Conservation (phyloP, 2,888 invertebrate genomes). For the Enoplolaimus lenunculus region DNA sequence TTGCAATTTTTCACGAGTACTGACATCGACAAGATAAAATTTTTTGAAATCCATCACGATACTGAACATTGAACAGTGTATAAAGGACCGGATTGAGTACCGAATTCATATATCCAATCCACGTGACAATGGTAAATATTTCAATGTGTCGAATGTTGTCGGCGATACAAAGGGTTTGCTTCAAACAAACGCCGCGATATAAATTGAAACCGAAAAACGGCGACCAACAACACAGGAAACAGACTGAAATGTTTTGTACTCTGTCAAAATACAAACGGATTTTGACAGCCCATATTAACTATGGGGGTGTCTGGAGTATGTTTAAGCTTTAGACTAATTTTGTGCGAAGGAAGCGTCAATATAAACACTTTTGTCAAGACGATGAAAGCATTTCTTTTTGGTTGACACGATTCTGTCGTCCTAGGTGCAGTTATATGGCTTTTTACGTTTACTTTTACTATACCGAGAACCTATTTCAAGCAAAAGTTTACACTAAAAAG, state of each 20-base stretch:
- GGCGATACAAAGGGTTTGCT: neutral
- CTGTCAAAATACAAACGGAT: no score
- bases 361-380: no score
- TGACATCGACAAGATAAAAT: neutral
- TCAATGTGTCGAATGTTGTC: neutral
- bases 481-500: no score
- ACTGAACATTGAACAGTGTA: neutral
- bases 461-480: no score
- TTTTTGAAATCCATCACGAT: neutral
- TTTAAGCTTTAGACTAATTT: no score
- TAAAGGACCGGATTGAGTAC: neutral
- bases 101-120: neutral
- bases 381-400: no score
- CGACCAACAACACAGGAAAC: neutral
- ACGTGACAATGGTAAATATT: neutral
- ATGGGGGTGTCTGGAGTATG: no score
- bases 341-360: no score
- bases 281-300: no score
- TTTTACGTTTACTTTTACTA: no score
- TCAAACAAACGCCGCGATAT: conserved; percentile 6
- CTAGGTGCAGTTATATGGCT: no score
- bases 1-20: neutral
- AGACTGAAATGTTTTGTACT: conserved; percentile 6
- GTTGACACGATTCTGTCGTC: no score
- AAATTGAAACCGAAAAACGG: conserved; percentile 12